Conservation (phyloP, 1,140 invertebrate genomes). For the Ericerus pela region DNA sequence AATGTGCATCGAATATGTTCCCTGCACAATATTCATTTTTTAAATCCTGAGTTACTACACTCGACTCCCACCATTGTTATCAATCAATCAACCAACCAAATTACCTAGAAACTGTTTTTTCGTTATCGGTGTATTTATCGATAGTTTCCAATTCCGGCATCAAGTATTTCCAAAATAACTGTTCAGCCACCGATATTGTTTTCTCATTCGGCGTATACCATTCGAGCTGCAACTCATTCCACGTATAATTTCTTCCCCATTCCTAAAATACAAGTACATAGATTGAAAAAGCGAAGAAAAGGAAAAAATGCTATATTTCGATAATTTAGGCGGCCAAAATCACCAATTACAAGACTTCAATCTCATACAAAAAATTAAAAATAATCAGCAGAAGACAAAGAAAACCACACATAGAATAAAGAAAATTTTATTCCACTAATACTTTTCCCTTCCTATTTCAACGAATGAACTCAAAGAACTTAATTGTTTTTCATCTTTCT, state of each 20-base stretch:
- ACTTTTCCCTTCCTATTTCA: too few species aligned
- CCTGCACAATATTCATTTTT: slow-evolving; percentile 19
- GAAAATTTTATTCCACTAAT: too few species aligned
- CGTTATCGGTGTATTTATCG: slow-evolving; percentile 33
- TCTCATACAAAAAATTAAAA: slow-evolving; percentile 51
- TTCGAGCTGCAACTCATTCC: slow-evolving; percentile 47
- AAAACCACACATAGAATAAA: too few species aligned
- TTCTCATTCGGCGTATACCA: slow-evolving; percentile 61
- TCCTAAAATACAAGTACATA: too few species aligned
- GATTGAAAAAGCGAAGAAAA: too few species aligned
- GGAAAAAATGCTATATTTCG: background rate
- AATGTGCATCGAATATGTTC: slow-evolving; percentile 31
- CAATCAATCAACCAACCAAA: background rate
- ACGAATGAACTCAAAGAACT: too few species aligned
- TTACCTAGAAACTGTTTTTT: slow-evolving; percentile 22
- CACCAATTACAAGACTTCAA: background rate
- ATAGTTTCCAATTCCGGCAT: slow-evolving; percentile 37
- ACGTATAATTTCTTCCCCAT: slow-evolving; percentile 58
- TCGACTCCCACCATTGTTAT: background rate
- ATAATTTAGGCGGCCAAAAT: too few species aligned
- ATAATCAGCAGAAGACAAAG: slow-evolving; percentile 49
- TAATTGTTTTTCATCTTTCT: too few species aligned
- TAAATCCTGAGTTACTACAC: background rate
- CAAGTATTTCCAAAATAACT: slow-evolving; percentile 49
- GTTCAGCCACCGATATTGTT: slow-evolving; percentile 48